Percentiles rank a stretch among this genome's conserved stretches.
Evolutionary conservation across 2,113 vertebrate genomes (phyloP).

Genomic region (Alaudala cheleensis): DNA sequence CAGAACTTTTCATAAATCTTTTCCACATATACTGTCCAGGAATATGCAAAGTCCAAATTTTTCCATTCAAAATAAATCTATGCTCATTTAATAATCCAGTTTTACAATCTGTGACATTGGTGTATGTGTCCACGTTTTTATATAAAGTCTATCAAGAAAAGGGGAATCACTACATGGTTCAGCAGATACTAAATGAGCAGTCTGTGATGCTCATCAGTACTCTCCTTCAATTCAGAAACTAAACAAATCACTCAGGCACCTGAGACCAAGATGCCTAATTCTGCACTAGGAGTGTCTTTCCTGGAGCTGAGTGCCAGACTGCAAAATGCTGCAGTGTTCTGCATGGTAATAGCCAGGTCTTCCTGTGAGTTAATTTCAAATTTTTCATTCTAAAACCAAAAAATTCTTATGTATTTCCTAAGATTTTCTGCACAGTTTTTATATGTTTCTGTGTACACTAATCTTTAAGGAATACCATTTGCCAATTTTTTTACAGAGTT

Average conservation of each 20-base stretch:
- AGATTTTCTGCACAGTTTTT: constrained; percentile 13
- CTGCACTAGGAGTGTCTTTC: background rate
- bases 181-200: background rate
- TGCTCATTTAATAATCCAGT: background rate
- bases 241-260: background rate
- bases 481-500: constrained; percentile 1
- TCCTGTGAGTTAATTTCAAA: background rate
- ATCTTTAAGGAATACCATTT: constrained; percentile 9
- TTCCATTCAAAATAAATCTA: constrained; percentile 45
- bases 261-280: background rate
- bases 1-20: constrained; percentile 32
- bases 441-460: background rate
- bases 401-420: constrained; percentile 12
- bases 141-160: background rate
- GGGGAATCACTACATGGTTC: background rate
- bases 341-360: background rate
- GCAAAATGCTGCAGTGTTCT: background rate
- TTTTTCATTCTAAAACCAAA: constrained; percentile 39
- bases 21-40: constrained; percentile 40
- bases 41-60: constrained; percentile 25
- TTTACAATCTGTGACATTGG: constrained; percentile 23
- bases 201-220: background rate
- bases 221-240: background rate
- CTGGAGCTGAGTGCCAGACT: background rate
- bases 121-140: background rate